Conservation (phyloP, 2,797 vertebrate genomes). For the Gymnocypris eckloni region DNA sequence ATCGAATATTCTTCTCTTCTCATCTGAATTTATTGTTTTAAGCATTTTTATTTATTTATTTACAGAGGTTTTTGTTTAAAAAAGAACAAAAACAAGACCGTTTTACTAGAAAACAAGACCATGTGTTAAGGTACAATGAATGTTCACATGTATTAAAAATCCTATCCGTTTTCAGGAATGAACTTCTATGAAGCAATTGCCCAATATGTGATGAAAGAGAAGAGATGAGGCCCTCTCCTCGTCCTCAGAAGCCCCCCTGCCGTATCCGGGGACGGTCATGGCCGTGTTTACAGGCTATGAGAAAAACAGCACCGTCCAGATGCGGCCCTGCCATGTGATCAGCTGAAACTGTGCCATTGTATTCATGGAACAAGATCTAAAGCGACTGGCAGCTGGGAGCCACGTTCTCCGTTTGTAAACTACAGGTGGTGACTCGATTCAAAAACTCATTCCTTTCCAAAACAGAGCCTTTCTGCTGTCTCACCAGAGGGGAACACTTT, state of each 20-base stretch:
- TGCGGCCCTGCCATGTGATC: neutral
- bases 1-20: neutral
- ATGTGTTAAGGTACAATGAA: neutral
- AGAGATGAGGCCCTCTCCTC: conserved; percentile 1
- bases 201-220: conserved; percentile 14
- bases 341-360: conserved; percentile 31
- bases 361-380: conserved; percentile 22
- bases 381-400: conserved; percentile 21
- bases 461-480: conserved; percentile 12
- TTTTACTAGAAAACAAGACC: no score
- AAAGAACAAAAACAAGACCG: neutral
- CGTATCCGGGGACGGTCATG: conserved; percentile 9
- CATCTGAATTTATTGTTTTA: neutral
- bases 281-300: conserved; percentile 13
- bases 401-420: conserved; percentile 30
- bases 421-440: conserved; percentile 44
- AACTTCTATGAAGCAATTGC: conserved; percentile 6
- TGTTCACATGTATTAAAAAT: neutral
- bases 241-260: conserved; percentile 5
- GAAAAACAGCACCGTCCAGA: neutral
- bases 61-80: neutral
- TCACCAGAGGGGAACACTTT: conserved; percentile 50
- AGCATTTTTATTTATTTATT: neutral
- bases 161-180: neutral
- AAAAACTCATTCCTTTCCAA: conserved; percentile 10